Conservation (phyloP, 2,113 vertebrate genomes). For the Pao palembangensis region DNA sequence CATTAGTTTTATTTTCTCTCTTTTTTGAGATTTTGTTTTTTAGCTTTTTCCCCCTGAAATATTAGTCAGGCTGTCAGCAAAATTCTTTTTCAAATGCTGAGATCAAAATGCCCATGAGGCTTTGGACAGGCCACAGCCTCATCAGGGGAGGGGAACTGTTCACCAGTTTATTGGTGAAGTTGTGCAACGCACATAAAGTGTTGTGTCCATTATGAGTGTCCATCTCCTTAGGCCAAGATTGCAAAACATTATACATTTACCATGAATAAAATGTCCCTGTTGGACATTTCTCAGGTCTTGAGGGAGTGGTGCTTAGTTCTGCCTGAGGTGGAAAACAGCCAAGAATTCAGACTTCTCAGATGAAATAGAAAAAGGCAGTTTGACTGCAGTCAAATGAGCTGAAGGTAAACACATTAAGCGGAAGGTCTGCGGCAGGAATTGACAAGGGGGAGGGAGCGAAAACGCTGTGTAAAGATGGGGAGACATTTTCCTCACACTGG, state of each 20-base stretch:
- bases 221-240: not conserved
- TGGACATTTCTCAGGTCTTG: slow-evolving; percentile 44
- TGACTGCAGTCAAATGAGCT: slow-evolving; percentile 47
- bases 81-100: too few relatives aligned
- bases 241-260: not conserved
- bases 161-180: too few relatives aligned
- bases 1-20: too few relatives aligned
- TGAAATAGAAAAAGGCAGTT: slow-evolving; percentile 38
- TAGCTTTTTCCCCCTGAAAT: too few relatives aligned
- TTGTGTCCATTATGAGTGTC: too few relatives aligned
- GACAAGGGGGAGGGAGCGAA: slow-evolving; percentile 30
- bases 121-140: too few relatives aligned
- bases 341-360: slow-evolving; percentile 45
- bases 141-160: too few relatives aligned
- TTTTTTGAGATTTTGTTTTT: too few relatives aligned
- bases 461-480: slow-evolving; percentile 40
- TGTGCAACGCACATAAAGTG: too few relatives aligned
- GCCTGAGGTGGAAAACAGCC: slow-evolving; percentile 35
- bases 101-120: too few relatives aligned
- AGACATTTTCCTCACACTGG: slow-evolving; percentile 55
- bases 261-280: slow-evolving; percentile 36
- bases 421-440: slow-evolving; percentile 44
- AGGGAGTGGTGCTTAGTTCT: slow-evolving; percentile 58
- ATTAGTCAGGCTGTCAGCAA: too few relatives aligned
- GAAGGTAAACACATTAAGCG: slow-evolving; percentile 59